Base-by-base conservation (phyloP, 2,113 vertebrate species). In the Oreocharis arfaki region DNA sequence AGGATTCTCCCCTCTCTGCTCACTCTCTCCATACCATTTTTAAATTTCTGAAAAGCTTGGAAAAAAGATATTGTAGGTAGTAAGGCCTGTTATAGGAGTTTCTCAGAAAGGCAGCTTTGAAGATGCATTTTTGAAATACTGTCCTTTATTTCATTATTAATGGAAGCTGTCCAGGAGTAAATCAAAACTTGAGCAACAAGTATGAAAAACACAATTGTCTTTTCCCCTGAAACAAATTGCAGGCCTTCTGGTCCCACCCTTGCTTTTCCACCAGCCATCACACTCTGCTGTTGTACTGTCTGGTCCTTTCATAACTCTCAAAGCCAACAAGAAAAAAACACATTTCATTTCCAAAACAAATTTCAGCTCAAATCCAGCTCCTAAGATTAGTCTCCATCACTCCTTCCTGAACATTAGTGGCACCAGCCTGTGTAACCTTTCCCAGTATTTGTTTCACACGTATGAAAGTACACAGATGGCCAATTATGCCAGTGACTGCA, bases 401-500 rank as follows among this genome's bases (percentile, higher is more conserved):
- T 65, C 64, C 75, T 77, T 52, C 19, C 27, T 35, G 23, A 95
- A 49, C 53, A 92, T 64, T 84, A 92, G 71, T 20, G 4, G 70
- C 68, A 90, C 20, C 88, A 84, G 83, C 30, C 86, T 75, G 11
- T 49, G 75, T 90, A 95, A 94, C 92, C 93, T 93, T 96, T 81
- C 60, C 44, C 68, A 68, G 68, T 71, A 56, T 60, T 94, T 14
- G 1, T 87, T 84, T 83, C 92, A 94, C 77, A 95, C 33, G 0
- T 70, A 90, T 33, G 82, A 95, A 96, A 96, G 91, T 75, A 95
- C 95, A 96, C 96, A 97, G 95, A 97, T 96, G 96, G 95, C 65
- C 89, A 95, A 93, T 95, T 97, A 97, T 95, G 81, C 96, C 92
- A 97, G 70, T 63, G 96, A 95, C 27, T 63, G 82, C 77, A 94